Evolutionary conservation across 2,888 invertebrate genomes (phyloP), one percentile per base, ranked within the genome.

Genomic region (Cecidostiba fungosa): DNA sequence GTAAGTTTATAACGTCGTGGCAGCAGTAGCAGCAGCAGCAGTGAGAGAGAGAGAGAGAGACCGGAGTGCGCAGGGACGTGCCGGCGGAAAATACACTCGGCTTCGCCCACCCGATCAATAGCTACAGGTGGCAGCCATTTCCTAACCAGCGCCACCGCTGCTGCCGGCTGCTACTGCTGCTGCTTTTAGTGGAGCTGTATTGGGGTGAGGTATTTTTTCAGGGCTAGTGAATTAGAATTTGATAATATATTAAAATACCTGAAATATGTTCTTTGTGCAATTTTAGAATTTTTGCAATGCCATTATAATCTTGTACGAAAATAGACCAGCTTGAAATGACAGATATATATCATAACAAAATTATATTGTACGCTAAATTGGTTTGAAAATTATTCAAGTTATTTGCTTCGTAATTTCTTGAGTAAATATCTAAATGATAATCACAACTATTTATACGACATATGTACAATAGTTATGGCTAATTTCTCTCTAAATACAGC

Each of bases 51-150:
- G 62, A 66, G 69, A 69, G 81, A n/a, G 54, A 81, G 81, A 62
- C 39, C 39, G 72, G 72, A 43, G 77, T 47, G 70, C 59, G 74
- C 29, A 83, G 70, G 47, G 74, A 66, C 16, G 87, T 87, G 88
- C 88, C 83, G 85, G 87, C 88, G 89, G 89, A 89, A 90, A 90
- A 90, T 90, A 90, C 89, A 90, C 89, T 90, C 88, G 89, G 90
- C 89, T 90, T 92, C 90, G 90, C 90, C 90, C 91, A 79, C 78
- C 92, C 92, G 93, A 93, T 93, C 93, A 93, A 93, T 93, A 93
- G 93, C 93, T 93, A 93, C 93, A 93, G 93, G 93, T 93, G 93
- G 93, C 92, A 93, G 92, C 93, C 93, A 93, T 93, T 93, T 92
- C 92, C 92, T 91, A 92, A 91, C 92, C 90, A 89, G 90, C 90